Evolutionary conservation across 2,113 vertebrate species (phyloP).

Genomic region (Tylochromis polylepis): DNA sequence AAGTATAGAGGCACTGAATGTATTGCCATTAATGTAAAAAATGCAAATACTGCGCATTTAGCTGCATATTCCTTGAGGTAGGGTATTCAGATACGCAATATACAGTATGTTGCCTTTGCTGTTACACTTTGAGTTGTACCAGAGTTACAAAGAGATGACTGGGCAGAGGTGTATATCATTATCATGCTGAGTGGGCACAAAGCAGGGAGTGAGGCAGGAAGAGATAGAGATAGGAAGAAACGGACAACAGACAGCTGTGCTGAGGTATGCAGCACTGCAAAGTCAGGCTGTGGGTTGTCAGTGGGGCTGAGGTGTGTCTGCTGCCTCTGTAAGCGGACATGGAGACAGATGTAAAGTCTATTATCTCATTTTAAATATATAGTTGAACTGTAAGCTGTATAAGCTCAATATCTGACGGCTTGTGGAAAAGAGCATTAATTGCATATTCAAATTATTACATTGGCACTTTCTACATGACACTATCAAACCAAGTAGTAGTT

Average conservation of each 20-base stretch:
- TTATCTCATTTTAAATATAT: not conserved
- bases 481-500: not conserved
- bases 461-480: not conserved
- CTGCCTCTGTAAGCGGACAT: not conserved
- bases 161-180: constrained; percentile 55
- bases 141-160: constrained; percentile 50
- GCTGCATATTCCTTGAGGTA: not conserved
- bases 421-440: not conserved
- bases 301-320: constrained; percentile 32
- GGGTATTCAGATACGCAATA: not conserved
- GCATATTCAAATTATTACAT: not conserved
- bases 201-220: constrained; percentile 30
- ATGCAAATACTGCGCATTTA: not conserved
- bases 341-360: not conserved
- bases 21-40: not conserved
- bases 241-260: constrained; percentile 69
- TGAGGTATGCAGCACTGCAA: constrained; percentile 60
- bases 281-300: constrained; percentile 57
- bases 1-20: not conserved
- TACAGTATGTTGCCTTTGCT: not conserved
- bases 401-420: not conserved
- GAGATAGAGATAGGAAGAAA: constrained; percentile 50
- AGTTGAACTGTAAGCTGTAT: not conserved
- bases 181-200: constrained; percentile 60
- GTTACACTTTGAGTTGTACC: constrained; percentile 18